phyloP scores from a whole-genome alignment of 1,140 invertebrate species.

The Dreissena polymorpha region DNA sequence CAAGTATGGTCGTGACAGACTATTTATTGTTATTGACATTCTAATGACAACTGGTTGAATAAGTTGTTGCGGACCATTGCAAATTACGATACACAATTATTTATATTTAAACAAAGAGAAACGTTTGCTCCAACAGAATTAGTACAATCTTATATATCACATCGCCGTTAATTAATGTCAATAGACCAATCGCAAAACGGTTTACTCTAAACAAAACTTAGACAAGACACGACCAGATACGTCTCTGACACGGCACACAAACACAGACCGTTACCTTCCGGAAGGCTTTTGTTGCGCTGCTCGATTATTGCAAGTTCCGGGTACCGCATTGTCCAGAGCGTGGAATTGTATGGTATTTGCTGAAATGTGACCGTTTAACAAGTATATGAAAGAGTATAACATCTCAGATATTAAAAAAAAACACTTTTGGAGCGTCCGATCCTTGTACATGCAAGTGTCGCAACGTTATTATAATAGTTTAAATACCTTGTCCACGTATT shows the following conservation, averaged over 20 bases:
- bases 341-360: slow-evolving; percentile 26
- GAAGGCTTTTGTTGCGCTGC: neutral
- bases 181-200: neutral
- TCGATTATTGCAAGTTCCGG: slow-evolving; percentile 29
- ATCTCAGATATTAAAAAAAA: neutral
- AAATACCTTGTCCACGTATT: neutral
- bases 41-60: too few relatives aligned
- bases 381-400: neutral
- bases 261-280: slow-evolving; percentile 25
- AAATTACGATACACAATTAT: too few relatives aligned
- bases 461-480: neutral
- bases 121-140: neutral
- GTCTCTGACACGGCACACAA: neutral
- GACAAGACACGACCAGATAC: too few relatives aligned
- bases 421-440: neutral
- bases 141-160: neutral
- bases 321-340: slow-evolving; percentile 24
- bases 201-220: too few relatives aligned
- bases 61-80: neutral
- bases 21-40: too few relatives aligned
- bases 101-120: neutral
- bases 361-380: neutral
- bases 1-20: too few relatives aligned
- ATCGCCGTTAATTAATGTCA: neutral
- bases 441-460: neutral